These are phyloP conservation scores for Petaurus breviceps DNA, from an alignment of 2,113 vertebrate species.

Conservation along the genomic window DNA sequence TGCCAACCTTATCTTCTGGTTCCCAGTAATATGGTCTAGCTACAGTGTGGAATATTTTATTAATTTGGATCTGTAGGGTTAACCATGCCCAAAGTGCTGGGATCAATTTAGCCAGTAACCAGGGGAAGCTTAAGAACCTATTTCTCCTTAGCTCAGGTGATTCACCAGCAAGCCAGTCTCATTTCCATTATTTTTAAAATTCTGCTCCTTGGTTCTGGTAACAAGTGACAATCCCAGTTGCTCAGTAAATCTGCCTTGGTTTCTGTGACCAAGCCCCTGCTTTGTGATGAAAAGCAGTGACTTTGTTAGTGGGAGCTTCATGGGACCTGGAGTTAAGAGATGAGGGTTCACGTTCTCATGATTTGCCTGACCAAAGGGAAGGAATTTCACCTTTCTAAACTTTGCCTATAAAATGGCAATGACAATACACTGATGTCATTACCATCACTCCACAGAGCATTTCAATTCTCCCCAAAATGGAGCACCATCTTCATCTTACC, in stretches of 20 bases:
- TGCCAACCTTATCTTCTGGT: background rate
- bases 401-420: background rate
- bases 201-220: background rate
- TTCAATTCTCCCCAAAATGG: background rate
- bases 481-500: background rate
- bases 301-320: background rate
- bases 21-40: background rate
- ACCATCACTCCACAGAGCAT: background rate
- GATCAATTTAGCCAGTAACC: background rate
- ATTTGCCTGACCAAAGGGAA: background rate
- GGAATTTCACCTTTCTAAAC: background rate
- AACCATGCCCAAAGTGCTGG: background rate
- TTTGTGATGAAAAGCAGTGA: background rate
- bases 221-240: background rate
- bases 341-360: background rate
- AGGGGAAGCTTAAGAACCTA: background rate
- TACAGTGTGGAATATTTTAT: background rate
- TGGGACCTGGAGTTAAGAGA: background rate
- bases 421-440: background rate
- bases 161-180: background rate
- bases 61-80: background rate
- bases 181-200: background rate
- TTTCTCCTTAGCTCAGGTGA: background rate
- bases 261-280: background rate
- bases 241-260: background rate